Percentiles rank a stretch among this genome's conserved stretches.
Conservation (phyloP, 2,797 vertebrate species). For the Paratrypauchen microcephalus region DNA sequence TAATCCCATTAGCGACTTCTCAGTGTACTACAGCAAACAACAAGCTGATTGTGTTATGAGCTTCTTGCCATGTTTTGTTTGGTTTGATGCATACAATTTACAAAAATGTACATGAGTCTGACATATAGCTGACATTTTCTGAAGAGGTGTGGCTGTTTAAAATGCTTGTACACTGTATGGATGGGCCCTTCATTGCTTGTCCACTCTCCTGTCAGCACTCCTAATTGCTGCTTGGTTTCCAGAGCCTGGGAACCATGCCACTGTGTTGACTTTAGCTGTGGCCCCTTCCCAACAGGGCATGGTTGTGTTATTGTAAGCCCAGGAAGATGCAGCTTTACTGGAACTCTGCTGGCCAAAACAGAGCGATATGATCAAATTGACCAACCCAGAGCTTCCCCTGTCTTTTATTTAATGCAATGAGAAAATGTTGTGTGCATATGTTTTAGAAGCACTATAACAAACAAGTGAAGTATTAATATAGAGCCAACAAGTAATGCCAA, state of each 20-base stretch:
- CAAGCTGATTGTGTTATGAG: neutral
- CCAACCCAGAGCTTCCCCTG: constrained; percentile 5
- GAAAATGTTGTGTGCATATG: neutral
- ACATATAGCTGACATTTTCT: neutral
- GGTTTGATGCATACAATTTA: neutral
- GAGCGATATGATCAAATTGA: constrained; percentile 16
- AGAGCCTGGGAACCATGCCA: constrained; percentile 69
- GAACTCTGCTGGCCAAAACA: constrained; percentile 27
- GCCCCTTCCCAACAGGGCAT: constrained; percentile 55
- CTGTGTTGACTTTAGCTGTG: constrained; percentile 74
- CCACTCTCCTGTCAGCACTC: constrained; percentile 47
- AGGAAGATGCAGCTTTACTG: constrained; percentile 48
- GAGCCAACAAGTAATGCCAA: neutral
- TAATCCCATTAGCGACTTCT: neutral
- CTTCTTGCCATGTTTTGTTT: neutral
- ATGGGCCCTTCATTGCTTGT: constrained; percentile 14
- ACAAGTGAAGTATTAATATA: neutral
- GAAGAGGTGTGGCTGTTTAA: constrained; percentile 7
- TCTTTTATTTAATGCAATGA: constrained; percentile 11
- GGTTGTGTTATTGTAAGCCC: constrained; percentile 59
- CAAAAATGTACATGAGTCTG: neutral
- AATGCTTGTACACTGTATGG: constrained; percentile 11
- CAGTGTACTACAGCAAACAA: neutral
- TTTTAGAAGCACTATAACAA: neutral
- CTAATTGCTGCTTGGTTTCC: constrained; percentile 58